phyloP scores from a whole-genome alignment of 2,888 invertebrate genomes.

The Poecilus cupreus region DNA sequence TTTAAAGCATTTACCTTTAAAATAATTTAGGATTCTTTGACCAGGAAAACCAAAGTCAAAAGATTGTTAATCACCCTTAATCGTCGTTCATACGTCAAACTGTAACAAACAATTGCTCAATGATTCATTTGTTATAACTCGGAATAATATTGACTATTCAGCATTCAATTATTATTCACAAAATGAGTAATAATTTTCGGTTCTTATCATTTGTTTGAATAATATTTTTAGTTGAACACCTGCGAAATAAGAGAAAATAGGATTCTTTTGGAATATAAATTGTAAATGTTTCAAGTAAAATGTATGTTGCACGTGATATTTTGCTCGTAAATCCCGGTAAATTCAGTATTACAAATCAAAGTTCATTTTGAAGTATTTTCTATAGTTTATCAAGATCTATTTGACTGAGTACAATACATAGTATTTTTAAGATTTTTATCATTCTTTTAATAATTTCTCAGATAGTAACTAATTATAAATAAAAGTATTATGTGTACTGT shows the following conservation, averaged over 20 bases:
- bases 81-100: too few relatives aligned
- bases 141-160: background rate
- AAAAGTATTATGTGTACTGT: background rate
- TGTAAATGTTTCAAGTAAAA: background rate
- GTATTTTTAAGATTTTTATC: background rate
- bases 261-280: too few relatives aligned
- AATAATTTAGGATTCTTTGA: too few relatives aligned
- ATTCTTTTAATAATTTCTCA: background rate
- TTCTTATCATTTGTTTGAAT: background rate
- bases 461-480: slow-evolving; percentile 8
- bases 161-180: background rate
- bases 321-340: background rate
- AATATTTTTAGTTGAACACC: background rate
- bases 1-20: too few relatives aligned
- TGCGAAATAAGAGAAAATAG: background rate
- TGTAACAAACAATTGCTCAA: background rate
- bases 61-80: too few relatives aligned
- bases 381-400: background rate
- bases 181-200: background rate
- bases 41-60: too few relatives aligned
- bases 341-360: background rate
- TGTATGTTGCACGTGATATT: background rate
- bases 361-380: background rate
- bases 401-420: background rate
- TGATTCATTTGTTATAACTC: background rate